phyloP scores from a whole-genome alignment of 2,113 vertebrate genomes.

The Leptobrachium leishanense region DNA sequence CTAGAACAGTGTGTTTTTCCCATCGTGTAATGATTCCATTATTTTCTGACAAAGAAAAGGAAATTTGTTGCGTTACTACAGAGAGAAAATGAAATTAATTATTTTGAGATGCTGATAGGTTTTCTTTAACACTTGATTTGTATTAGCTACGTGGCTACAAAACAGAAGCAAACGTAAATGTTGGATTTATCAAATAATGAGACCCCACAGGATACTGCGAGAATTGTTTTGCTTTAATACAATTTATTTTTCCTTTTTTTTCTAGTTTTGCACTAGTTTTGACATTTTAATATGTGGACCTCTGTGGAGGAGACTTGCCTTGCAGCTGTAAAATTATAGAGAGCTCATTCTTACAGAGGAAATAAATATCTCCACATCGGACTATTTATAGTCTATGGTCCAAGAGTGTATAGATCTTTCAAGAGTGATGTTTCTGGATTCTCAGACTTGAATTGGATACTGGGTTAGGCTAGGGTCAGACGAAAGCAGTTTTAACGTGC shows the following conservation, averaged over 20 bases:
- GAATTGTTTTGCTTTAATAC: neutral
- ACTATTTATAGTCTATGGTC: no score
- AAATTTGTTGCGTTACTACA: neutral
- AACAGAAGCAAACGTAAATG: neutral
- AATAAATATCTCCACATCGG: neutral
- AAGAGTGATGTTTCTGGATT: no score
- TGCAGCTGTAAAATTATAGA: neutral
- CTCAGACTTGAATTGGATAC: no score
- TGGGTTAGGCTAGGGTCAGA: no score
- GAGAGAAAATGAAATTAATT: neutral
- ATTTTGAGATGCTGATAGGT: neutral
- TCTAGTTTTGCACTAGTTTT: neutral
- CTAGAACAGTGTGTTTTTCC: no score
- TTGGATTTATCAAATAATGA: slow-evolving; percentile 12
- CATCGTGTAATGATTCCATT: no score
- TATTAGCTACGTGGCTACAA: neutral
- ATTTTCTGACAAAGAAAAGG: no score
- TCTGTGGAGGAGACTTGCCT: neutral
- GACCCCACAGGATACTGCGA: neutral
- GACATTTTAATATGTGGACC: neutral
- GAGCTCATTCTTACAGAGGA: neutral
- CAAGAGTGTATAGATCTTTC: no score
- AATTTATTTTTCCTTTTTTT: neutral
- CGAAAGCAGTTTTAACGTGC: no score
- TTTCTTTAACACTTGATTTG: neutral